These are phyloP conservation scores for Thaumetopoea pityocampa DNA, from an alignment of 1,140 invertebrate species.

Conservation along the genomic window DNA sequence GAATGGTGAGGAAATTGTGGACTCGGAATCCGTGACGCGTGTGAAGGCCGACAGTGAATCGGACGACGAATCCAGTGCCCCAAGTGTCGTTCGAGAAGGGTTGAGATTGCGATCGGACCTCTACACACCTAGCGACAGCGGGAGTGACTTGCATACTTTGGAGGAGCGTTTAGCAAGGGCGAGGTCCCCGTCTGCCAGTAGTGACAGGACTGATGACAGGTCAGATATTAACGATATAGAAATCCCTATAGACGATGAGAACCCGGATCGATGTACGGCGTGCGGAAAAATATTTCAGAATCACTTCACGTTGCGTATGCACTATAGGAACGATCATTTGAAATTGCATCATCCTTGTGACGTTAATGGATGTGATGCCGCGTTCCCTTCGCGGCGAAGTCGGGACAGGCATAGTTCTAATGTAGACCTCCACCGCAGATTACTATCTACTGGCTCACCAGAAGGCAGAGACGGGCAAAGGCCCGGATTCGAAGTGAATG, in stretches of 20 bases:
- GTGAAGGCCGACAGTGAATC: conserved; percentile 69
- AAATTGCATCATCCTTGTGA: conserved; percentile 95
- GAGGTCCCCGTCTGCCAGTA: conserved; percentile 75
- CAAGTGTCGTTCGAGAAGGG: conserved; percentile 65
- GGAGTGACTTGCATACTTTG: conserved; percentile 62
- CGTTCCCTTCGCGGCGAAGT: conserved; percentile 94
- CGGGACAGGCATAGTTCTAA: conserved; percentile 95
- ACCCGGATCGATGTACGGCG: conserved; percentile 89
- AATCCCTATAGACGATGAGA: conserved; percentile 86
- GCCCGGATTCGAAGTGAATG: conserved; percentile 81
- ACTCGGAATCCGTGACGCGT: conserved; percentile 52
- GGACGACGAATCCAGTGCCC: conserved; percentile 64
- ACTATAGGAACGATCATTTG: conserved; percentile 94
- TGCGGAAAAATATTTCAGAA: conserved; percentile 96
- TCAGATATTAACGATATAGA: conserved; percentile 82
- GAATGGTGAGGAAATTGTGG: conserved; percentile 57
- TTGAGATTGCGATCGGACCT: conserved; percentile 68
- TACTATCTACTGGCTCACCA: conserved; percentile 85
- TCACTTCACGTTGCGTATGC: conserved; percentile 93
- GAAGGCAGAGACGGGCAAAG: conserved; percentile 70
- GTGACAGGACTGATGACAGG: conserved; percentile 74
- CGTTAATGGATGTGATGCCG: conserved; percentile 93
- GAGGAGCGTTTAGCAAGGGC: conserved; percentile 66
- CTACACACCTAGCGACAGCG: conserved; percentile 69
- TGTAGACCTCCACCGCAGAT: conserved; percentile 90